Evolutionary conservation across 2,888 invertebrate species (phyloP), one percentile per base, ranked within the genome.

Genomic region (Sympetrum striolatum): DNA sequence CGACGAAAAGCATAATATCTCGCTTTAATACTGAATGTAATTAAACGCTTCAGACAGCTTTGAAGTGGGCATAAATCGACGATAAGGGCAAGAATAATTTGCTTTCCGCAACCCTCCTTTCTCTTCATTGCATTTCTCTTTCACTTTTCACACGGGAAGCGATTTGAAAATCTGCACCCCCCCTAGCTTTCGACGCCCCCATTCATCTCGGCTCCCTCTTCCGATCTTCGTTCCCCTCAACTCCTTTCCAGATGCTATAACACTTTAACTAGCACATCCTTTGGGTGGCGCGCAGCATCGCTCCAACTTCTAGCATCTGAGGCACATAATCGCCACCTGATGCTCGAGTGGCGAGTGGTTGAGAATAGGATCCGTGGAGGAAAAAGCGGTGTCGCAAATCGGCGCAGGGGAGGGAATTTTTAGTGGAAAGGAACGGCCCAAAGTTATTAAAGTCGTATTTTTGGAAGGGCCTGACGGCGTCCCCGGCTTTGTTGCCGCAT

Each of bases 301-400:
- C 14, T 12, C 25, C 5, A 58, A 15, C 58, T 35, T 22, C 82
- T 44, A 58, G 58, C 31, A 35, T 58, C 58, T 35, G 58, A 31
- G 35, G 82, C 58, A 25, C 35, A 60, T 82, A 82, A 82, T 58
- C 58, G 58, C 82, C 58, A 82, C 37, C 58, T 82, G 58, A 82
- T 82, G 58, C 82, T 82, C 82, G 22, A 14, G 8, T 10, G 58
- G 8, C 35, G 35, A 58, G 6, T n/a, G 22, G 58, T 12, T 14
- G 31, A 60, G 81, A 39, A 18, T 37, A 81, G 81, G n/a, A 44
- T 44, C 12, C 25, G 25, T 14, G 53, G 25, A 15, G 31, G 48
- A 15, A 48, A 48, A 44, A 48, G 53, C 25, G 53, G 81, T 14
- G 35, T 18, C 8, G 80, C 18, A 35, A 80, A 18, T 25, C 35